Evolutionary conservation across 2,797 vertebrate genomes (phyloP), one percentile per base, ranked within the genome.

Genomic region (Scyliorhinus canicula): DNA sequence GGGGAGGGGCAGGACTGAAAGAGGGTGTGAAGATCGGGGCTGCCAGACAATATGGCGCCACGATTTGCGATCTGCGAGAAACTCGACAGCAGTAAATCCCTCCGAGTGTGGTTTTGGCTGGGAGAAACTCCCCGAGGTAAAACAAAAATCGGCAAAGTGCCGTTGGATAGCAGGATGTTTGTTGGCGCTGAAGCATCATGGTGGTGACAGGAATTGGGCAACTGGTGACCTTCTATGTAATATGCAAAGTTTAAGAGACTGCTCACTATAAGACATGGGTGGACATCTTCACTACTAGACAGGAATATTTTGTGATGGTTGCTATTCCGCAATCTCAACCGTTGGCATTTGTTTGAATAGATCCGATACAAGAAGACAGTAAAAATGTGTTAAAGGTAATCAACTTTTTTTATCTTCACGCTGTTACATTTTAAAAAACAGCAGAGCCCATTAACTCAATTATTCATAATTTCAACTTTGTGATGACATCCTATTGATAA

Each of bases 171-270:
- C n/a, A n/a, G n/a, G n/a, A n/a, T n/a, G n/a, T n/a, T n/a, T n/a
- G n/a, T n/a, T n/a, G n/a, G n/a, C 16, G 47, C 52, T 52, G 71
- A 93, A 93, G 52, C 35, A 52, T 52, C 16, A 21, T 24, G 47
- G 93, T 47, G 19, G 28, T 52, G 50, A 71, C 93, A 94, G 93
- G n/a, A 94, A 94, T 71, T 52, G 67, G 93, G 67, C 40, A 94
- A 74, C 12, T 35, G n/a, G 57, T 88, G 85, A 19, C 69, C n/a
- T 91, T 63, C n/a, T 1, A 65, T 65, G 44, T 93, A 93, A 93
- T 74, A 74, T 74, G 6, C 28, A 71, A 94, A 94, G 47, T 74
- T 74, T 74, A 94, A n/a, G 35, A 16, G 28, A 3, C 67, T 55
- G 28, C 65, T 94, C 28, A 52, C 67, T 52, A 74, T 52, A 94